phyloP scores from a whole-genome alignment of 2,797 vertebrate genomes.

The Echeneis naucrates region DNA sequence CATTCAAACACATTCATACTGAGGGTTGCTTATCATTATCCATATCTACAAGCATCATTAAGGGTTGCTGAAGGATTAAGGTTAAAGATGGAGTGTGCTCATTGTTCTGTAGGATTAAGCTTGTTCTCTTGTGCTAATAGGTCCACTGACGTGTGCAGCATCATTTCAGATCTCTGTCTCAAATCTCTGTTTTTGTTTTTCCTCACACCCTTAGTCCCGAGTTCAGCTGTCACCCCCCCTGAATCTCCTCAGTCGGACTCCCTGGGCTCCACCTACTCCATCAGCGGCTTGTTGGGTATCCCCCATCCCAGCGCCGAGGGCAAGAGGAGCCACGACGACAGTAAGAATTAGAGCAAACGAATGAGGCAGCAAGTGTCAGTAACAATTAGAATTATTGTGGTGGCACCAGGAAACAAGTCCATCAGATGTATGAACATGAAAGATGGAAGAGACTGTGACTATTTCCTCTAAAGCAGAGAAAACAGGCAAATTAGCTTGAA shows the following conservation, averaged over 20 bases:
- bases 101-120: conserved; percentile 53
- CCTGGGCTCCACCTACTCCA: conserved; percentile 93
- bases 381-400: conserved; percentile 1
- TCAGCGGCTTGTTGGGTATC: conserved; percentile 92
- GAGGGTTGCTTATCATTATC: neutral
- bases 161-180: conserved; percentile 24
- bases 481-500: neutral
- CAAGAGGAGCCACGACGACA: conserved; percentile 93
- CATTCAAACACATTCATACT: conserved; percentile 14
- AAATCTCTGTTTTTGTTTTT: conserved; percentile 27
- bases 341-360: conserved; percentile 80
- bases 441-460: neutral
- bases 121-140: conserved; percentile 6
- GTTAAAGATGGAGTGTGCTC: conserved; percentile 47
- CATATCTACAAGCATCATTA: conserved; percentile 10
- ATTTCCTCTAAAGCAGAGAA: neutral
- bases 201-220: conserved; percentile 84
- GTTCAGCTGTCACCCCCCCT: conserved; percentile 92
- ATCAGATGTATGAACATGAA: neutral
- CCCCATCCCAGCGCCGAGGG: conserved; percentile 84
- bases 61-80: conserved; percentile 44
- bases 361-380: neutral
- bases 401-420: neutral
- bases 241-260: conserved; percentile 93
- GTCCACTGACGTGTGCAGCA: conserved; percentile 17